phyloP scores from a whole-genome alignment of 64 coral and sea anemone genomes.

The Catalaphyllia jardinei region DNA sequence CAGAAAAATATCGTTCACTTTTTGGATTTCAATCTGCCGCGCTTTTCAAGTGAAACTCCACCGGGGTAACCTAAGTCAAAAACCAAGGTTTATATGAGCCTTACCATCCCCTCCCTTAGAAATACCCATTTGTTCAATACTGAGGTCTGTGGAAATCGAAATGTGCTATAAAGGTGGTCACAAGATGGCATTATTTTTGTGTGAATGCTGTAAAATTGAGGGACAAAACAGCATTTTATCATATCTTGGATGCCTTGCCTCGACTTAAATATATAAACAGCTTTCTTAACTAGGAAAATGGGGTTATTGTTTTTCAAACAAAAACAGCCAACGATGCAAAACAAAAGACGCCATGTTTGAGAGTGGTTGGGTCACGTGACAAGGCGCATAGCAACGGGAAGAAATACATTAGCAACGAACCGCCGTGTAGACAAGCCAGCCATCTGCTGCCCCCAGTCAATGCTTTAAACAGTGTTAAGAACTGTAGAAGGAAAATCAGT shows the following conservation, averaged over 20 bases:
- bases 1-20: too few relatives aligned
- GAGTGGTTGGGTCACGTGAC: not conserved
- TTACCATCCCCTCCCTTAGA: slow-evolving; percentile 2
- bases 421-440: too few relatives aligned
- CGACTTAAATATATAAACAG: not conserved
- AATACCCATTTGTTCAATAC: not conserved
- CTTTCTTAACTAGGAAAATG: not conserved
- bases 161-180: slow-evolving; percentile 3
- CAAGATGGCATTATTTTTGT: not conserved
- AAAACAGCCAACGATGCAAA: not conserved
- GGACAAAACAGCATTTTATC: not conserved
- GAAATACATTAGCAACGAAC: too few relatives aligned
- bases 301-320: not conserved
- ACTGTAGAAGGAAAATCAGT: too few relatives aligned
- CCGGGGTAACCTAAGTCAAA: slow-evolving; percentile 37
- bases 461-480: too few relatives aligned
- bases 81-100: not conserved
- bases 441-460: too few relatives aligned
- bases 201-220: not conserved
- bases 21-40: not conserved
- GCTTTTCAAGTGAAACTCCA: not conserved
- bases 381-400: not conserved
- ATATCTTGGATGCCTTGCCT: not conserved
- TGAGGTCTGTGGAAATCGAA: slow-evolving; percentile 24
- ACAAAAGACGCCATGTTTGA: not conserved